phyloP scores from a whole-genome alignment of 2,113 vertebrate genomes.

The Alaudala cheleensis region DNA sequence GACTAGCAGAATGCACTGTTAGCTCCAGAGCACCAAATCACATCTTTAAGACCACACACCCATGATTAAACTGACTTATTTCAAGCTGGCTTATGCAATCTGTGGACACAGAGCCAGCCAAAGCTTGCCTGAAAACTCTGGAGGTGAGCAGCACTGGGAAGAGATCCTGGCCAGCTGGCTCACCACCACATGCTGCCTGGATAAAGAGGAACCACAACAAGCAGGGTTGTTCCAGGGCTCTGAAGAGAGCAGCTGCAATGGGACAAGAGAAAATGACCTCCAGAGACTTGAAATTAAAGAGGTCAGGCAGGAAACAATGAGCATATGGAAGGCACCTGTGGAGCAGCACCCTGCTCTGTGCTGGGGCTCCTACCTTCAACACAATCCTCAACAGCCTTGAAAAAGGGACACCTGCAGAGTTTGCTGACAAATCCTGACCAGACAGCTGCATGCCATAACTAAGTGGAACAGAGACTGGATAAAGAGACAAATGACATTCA shows the following conservation, averaged over 20 bases:
- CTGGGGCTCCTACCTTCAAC: not conserved
- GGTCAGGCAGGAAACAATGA: not conserved
- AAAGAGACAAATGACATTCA: not conserved
- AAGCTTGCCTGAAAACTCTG: not conserved
- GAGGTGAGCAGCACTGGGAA: not conserved
- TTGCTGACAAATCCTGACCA: not conserved
- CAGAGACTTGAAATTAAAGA: not conserved
- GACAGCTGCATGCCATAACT: not conserved
- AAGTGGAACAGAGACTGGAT: not conserved
- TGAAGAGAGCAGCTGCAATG: not conserved
- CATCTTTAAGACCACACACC: not conserved
- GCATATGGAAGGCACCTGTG: not conserved
- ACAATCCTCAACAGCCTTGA: not conserved
- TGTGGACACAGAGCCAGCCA: not conserved
- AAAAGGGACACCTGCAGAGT: not conserved
- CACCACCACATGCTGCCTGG: accelerated
- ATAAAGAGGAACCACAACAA: not conserved
- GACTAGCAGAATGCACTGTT: not conserved
- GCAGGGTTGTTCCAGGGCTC: not conserved
- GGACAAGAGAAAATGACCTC: not conserved
- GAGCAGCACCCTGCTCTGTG: not conserved
- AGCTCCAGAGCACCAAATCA: not conserved
- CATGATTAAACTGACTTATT: not conserved
- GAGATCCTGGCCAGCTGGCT: not conserved
- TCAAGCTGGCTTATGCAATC: not conserved